Evolutionary conservation across 2,797 vertebrate genomes (phyloP).

Genomic region (Xiphophorus birchmanni): DNA sequence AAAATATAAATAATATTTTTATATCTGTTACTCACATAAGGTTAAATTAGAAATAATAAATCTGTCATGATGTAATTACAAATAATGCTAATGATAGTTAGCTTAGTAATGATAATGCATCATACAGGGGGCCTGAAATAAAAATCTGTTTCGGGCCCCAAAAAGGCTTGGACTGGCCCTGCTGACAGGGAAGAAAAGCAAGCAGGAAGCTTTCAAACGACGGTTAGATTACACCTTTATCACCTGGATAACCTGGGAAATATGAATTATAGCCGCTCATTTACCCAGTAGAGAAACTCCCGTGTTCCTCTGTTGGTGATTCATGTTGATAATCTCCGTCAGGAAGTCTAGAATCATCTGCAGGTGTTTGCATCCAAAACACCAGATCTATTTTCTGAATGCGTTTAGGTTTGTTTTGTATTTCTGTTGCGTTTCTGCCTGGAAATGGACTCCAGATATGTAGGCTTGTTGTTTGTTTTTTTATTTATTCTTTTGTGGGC

Average conservation of each 20-base stretch:
- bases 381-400: background rate
- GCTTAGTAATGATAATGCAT: too few species aligned
- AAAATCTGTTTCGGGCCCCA: too few species aligned
- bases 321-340: background rate
- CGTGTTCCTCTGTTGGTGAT: background rate
- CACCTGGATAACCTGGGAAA: slow-evolving; percentile 19
- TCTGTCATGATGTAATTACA: too few species aligned
- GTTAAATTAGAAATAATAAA: too few species aligned
- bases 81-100: too few species aligned
- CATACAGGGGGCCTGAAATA: too few species aligned
- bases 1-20: too few species aligned
- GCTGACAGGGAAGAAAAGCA: background rate
- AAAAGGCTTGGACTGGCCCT: too few species aligned
- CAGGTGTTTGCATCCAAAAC: background rate
- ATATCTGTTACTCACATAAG: too few species aligned
- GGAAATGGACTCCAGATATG: too few species aligned
- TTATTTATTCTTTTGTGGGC: too few species aligned
- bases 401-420: background rate
- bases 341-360: background rate
- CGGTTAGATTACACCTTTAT: background rate
- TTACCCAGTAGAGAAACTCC: background rate
- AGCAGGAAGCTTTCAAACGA: slow-evolving; percentile 17
- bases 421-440: background rate
- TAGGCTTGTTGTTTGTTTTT: background rate
- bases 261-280: background rate